Evolutionary conservation across 2,113 vertebrate genomes (phyloP).

Genomic region (Xiphorhynchus elegans): DNA sequence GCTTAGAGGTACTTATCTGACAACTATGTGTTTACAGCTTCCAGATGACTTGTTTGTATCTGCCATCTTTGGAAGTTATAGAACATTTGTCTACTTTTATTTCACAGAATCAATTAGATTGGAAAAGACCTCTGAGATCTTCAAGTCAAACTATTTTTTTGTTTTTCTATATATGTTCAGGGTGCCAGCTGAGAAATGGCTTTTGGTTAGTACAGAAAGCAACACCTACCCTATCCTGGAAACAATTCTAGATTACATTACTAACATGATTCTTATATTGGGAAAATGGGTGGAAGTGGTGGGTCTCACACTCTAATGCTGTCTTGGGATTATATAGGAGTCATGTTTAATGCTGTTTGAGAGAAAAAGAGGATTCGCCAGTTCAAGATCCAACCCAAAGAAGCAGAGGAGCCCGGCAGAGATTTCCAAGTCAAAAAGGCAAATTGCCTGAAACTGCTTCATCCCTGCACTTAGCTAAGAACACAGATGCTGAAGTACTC

Average conservation of each 20-base stretch:
- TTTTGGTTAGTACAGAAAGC: not conserved
- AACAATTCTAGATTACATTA: not conserved
- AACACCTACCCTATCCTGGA: not conserved
- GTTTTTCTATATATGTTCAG: conserved; percentile 8
- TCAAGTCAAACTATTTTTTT: not conserved
- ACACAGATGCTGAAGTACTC: not conserved
- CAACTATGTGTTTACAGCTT: not conserved
- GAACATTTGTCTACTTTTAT: not conserved
- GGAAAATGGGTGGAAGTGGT: not conserved
- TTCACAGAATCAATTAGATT: not conserved
- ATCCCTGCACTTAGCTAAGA: not conserved
- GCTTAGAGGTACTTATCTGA: not conserved
- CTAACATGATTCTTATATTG: not conserved
- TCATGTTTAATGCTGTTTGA: not conserved
- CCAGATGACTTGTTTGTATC: not conserved
- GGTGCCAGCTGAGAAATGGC: not conserved
- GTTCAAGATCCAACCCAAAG: not conserved
- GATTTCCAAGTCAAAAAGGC: not conserved
- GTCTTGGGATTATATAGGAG: not conserved
- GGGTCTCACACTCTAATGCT: not conserved
- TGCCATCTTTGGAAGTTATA: not conserved
- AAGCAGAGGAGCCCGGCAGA: not conserved
- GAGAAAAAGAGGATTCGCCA: not conserved
- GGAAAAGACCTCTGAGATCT: not conserved
- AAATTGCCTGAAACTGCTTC: not conserved